phyloP scores from a whole-genome alignment of 1,140 invertebrate genomes.

The Drosophila suzukii region DNA sequence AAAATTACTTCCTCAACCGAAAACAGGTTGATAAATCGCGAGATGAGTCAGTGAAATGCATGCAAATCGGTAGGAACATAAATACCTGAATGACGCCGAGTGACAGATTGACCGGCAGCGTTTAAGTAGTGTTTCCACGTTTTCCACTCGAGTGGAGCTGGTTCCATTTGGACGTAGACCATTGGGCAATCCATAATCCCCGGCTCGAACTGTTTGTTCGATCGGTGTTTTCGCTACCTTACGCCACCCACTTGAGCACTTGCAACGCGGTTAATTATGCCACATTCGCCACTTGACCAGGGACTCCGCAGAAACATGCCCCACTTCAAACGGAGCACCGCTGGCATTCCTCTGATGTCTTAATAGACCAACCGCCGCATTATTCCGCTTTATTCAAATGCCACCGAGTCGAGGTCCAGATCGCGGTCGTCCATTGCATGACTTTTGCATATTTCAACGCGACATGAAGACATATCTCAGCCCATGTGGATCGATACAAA shows the following conservation, averaged over 20 bases:
- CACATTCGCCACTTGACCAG: conserved; percentile 44
- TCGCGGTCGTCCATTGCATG: conserved; percentile 35
- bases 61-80: conserved; percentile 26
- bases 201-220: conserved; percentile 18
- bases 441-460: conserved; percentile 47
- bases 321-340: conserved; percentile 67
- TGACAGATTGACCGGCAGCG: conserved; percentile 35
- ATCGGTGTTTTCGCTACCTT: conserved; percentile 49
- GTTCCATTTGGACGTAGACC: conserved; percentile 8
- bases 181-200: conserved; percentile 17
- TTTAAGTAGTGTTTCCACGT: conserved; percentile 36
- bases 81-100: conserved; percentile 23
- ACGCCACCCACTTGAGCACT: conserved; percentile 59
- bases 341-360: conserved; percentile 73
- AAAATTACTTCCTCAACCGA: conserved; percentile 4
- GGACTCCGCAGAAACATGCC: conserved; percentile 24
- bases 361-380: conserved; percentile 62
- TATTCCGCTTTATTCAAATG: conserved; percentile 64
- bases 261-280: conserved; percentile 57
- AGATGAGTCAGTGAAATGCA: conserved; percentile 43
- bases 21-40: conserved; percentile 1
- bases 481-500: conserved; percentile 32
- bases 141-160: conserved; percentile 29
- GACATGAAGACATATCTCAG: conserved; percentile 51
- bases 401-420: conserved; percentile 28